These are phyloP conservation scores for Neuroterus valhalla DNA, from an alignment of 1,140 invertebrate genomes.

Conservation along the genomic window DNA sequence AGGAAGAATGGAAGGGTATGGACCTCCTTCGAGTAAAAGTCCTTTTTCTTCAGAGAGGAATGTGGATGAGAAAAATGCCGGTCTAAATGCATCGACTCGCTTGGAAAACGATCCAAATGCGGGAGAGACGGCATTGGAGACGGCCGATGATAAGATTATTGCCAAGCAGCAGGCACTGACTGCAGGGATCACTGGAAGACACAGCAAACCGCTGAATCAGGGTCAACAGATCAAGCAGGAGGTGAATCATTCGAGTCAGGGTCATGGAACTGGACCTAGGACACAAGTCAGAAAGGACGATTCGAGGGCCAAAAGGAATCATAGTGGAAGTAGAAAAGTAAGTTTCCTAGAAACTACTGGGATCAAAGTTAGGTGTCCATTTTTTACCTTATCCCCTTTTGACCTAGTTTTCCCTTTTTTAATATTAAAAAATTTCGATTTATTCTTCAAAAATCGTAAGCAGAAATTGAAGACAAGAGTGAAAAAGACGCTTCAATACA, in stretches of 20 bases:
- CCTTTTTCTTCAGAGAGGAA: conserved; percentile 77
- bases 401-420: no score
- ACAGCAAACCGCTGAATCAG: conserved; percentile 65
- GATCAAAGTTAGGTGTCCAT: no score
- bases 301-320: conserved; percentile 62
- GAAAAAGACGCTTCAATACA: no score
- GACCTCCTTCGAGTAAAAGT: conserved; percentile 84
- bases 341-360: no score
- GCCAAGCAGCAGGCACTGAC: conserved; percentile 81
- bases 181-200: conserved; percentile 78
- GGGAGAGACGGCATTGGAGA: conserved; percentile 69
- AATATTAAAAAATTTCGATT: no score
- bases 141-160: conserved; percentile 81
- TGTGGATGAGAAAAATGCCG: conserved; percentile 66
- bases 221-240: conserved; percentile 42
- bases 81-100: conserved; percentile 55
- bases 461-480: no score
- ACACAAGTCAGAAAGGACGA: conserved; percentile 66
- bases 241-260: conserved; percentile 46
- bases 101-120: conserved; percentile 74
- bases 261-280: conserved; percentile 44
- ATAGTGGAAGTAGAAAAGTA: conserved; percentile 68
- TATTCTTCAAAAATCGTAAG: no score
- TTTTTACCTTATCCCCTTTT: no score
- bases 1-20: conserved; percentile 82